Evolutionary conservation across 2,888 invertebrate species (phyloP), one percentile per base, ranked within the genome.

Genomic region (Macrosoma leucophasiata): DNA sequence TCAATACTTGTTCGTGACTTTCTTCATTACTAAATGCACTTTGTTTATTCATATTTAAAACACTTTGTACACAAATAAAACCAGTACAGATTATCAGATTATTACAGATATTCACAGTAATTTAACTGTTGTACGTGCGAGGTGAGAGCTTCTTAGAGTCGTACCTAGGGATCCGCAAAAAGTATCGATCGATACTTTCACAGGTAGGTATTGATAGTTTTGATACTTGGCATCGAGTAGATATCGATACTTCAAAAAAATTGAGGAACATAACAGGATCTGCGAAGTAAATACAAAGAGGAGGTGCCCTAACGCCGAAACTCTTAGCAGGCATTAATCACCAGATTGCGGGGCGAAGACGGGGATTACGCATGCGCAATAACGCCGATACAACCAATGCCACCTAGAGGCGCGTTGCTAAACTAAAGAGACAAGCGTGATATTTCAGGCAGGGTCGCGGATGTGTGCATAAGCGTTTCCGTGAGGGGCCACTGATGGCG

Each of bases 1-100:
- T 43, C 43, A 40, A 37, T 34, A 36, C 36, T 41, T 39, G 33
- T 27, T 33, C 33, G 13, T 33, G n/a, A 33, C 33, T 33, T 33
- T 33, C 28, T 33, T 42, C 36, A 25, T 39, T 39, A 39, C 31
- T 39, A 39, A 32, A 40, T 33, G 18, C 25, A 26, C 26, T 28
- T 30, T 39, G 31, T 37, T 37, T 36, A 30, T 22, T 30, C 30
- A 30, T 30, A 23, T 23, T 23, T 23, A 17, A 17, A 30, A 30
- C 11, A 30, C 29, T 19, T 13, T 30, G 17, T n/a, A 30, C 29
- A 30, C 12, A 17, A 17, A 17, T 23, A 11, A 11, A 11, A 23
- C 23, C 3, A 9, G 23, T 23, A 23, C 23, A 24, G 13, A 13
- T 24, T 3, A 5, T 17, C 17, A n/a, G n/a, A n/a, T n/a, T n/a